These are phyloP conservation scores for Virgularia gustaviana DNA, from an alignment of 92 coral and sea anemone genomes.

Conservation along the genomic window DNA sequence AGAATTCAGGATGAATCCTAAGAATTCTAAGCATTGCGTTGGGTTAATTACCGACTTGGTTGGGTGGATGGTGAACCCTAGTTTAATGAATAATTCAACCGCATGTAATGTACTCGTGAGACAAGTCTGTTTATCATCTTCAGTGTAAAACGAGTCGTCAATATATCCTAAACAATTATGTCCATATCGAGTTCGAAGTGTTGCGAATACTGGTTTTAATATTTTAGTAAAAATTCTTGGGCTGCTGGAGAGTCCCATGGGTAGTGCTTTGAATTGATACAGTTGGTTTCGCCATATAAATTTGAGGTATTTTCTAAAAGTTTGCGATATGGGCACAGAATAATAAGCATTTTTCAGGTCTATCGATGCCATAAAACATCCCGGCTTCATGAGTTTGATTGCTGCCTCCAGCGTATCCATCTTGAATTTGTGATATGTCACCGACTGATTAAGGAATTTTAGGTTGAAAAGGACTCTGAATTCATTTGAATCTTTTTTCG, in stretches of 20 bases:
- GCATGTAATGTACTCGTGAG: not conserved
- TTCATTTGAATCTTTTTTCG: too few relatives aligned
- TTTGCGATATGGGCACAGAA: not conserved
- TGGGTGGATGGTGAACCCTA: slow-evolving; percentile 45
- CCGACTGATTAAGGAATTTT: too few relatives aligned
- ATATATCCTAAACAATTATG: slow-evolving; percentile 54
- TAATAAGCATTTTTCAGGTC: slow-evolving; percentile 23
- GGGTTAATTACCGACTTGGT: slow-evolving; percentile 37
- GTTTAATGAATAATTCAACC: slow-evolving; percentile 15
- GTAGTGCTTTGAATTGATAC: slow-evolving; percentile 39
- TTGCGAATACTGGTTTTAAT: slow-evolving; percentile 56
- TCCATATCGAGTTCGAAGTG: slow-evolving; percentile 45
- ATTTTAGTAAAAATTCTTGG: too few relatives aligned
- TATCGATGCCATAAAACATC: slow-evolving; percentile 22
- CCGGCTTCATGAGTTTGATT: not conserved
- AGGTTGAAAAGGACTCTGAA: too few relatives aligned
- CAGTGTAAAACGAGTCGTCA: slow-evolving; percentile 49
- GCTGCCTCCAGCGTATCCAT: slow-evolving; percentile 21
- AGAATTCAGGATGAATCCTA: slow-evolving; percentile 28
- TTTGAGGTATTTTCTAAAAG: slow-evolving; percentile 13
- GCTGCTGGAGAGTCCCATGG: slow-evolving; percentile 56
- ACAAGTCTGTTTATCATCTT: slow-evolving; percentile 20
- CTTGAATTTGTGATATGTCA: slow-evolving; percentile 15
- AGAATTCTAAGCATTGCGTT: slow-evolving; percentile 42
- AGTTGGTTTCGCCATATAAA: slow-evolving; percentile 37